A percentile compares a stretch with the other conserved stretches of the same genome.
Conservation (phyloP, 2,888 invertebrate species). For the Matsumyia berberina region DNA sequence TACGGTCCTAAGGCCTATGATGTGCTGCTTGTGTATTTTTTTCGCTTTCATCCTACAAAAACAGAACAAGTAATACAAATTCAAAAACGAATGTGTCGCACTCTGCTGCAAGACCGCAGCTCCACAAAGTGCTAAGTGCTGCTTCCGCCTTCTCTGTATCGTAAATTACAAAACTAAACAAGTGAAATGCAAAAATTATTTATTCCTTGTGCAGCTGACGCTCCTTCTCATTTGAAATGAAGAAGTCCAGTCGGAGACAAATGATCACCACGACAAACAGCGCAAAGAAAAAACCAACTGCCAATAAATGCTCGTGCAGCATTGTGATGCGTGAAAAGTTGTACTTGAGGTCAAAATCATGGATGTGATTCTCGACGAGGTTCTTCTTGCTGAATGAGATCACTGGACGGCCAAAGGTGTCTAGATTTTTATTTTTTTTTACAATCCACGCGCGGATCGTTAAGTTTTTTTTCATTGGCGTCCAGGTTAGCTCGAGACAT, state of each 20-base stretch:
- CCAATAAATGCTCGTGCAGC: slow-evolving; percentile 96
- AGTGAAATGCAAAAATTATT: no score
- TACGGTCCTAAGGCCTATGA: no score
- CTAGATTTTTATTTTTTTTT: no score
- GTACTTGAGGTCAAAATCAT: slow-evolving; percentile 95
- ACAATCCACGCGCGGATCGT: no score
- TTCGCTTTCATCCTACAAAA: slow-evolving; percentile 36
- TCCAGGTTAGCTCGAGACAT: no score
- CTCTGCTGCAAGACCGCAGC: no score
- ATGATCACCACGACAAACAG: slow-evolving; percentile 96
- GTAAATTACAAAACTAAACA: slow-evolving; percentile 31
- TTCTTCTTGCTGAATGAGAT: slow-evolving; percentile 92
- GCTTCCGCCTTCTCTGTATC: slow-evolving; percentile 29
- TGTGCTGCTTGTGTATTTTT: no score
- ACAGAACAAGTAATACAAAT: slow-evolving; percentile 45
- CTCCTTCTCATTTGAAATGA: slow-evolving; percentile 91
- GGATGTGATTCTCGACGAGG: slow-evolving; percentile 97
- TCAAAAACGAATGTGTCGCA: slow-evolving; percentile 43
- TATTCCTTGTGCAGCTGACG: slow-evolving; percentile 85
- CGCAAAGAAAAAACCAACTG: slow-evolving; percentile 94
- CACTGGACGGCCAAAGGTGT: slow-evolving; percentile 96
- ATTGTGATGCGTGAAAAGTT: slow-evolving; percentile 93
- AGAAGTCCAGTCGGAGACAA: slow-evolving; percentile 97
- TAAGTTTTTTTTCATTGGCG: no score
- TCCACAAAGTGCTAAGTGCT: slow-evolving; percentile 21